Conservation (phyloP, 2,888 invertebrate genomes). For the Lordiphosa fenestrarum region DNA sequence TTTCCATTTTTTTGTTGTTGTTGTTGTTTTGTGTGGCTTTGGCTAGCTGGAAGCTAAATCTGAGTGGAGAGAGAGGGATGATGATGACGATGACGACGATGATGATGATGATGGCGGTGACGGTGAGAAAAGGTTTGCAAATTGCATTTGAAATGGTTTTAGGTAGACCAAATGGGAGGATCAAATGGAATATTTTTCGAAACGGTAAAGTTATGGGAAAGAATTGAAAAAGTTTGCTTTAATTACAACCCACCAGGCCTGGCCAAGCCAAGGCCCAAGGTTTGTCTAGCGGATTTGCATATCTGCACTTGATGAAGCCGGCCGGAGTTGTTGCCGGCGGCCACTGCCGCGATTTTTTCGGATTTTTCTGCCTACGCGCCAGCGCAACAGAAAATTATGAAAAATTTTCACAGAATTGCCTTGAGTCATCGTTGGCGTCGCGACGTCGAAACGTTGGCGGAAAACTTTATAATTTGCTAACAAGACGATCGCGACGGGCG, state of each 20-base stretch:
- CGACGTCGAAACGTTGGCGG: constrained; percentile 62
- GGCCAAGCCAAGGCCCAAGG: constrained; percentile 15
- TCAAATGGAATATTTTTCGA: constrained; percentile 1
- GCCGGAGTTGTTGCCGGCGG: constrained; percentile 32
- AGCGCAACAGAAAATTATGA: constrained; percentile 50
- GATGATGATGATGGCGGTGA: constrained; percentile 5
- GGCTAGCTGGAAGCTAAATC: constrained; percentile 52
- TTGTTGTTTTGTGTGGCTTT: constrained; percentile 5
- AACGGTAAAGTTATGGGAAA: constrained; percentile 15
- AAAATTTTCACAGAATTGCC: constrained; percentile 67
- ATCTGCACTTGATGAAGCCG: constrained; percentile 70
- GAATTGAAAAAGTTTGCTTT: constrained; percentile 23
- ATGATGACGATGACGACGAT: constrained; percentile 4
- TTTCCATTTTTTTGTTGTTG: constrained; percentile 8
- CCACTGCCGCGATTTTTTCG: constrained; percentile 39
- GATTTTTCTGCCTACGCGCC: constrained; percentile 64
- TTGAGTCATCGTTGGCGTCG: constrained; percentile 65
- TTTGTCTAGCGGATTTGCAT: constrained; percentile 60
- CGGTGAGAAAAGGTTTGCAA: constrained; percentile 43
- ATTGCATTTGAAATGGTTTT: constrained; percentile 44
- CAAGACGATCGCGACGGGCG: constrained; percentile 69
- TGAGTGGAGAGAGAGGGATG: constrained; percentile 3
- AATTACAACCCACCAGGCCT: constrained; percentile 23
- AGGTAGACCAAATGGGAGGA: constrained; percentile 19
- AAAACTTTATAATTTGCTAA: constrained; percentile 69